Evolutionary conservation across 1,140 invertebrate species (phyloP), one percentile per base, ranked within the genome.

Genomic region (Orius laevigatus): DNA sequence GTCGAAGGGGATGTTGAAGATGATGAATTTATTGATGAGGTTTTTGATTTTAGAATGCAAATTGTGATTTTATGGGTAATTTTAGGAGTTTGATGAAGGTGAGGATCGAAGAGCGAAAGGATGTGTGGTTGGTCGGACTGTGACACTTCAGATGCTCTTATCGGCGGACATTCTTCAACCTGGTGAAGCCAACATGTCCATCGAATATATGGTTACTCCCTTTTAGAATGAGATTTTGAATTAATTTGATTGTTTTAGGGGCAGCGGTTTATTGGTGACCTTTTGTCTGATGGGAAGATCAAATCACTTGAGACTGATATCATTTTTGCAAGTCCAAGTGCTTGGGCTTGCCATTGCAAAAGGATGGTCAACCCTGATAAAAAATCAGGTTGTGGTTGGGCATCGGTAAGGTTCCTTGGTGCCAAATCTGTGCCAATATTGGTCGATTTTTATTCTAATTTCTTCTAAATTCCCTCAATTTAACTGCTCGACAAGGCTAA

Each of bases 321-420:
- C 52, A 73, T 87, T 57, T 92, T 90, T 64, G 76, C 79, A 50
- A 87, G 85, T n/a, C 87, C 87, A 15, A 88, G 84, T 58, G 83
- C 87, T 3, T 92, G 87, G 88, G 86, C 87, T 0, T 84, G 87
- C 58, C 79, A 88, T 60, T 92, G 88, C 62, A 91, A 91, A 59
- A 73, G 84, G 52, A 83, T 89, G 41, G 83, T 90, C 14, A 91
- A 91, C 67, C 85, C 86, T 4, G 81, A 86, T 46, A 90, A 90
- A 62, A 89, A 88, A 61, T 87, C 84, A 42, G 86, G 86, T 1
- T 91, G 86, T 70, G 87, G 86, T 2, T 91, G 87, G 86, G 84
- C 85, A 5, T 88, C 76, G 14, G 76, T 80, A 1, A 78, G 56
- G n/a, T n/a, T 54, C 38, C 5, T 40, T 20, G 5, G n/a, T n/a